Evolutionary conservation across 2,113 vertebrate species (phyloP).

Genomic region (Cairina moschata): DNA sequence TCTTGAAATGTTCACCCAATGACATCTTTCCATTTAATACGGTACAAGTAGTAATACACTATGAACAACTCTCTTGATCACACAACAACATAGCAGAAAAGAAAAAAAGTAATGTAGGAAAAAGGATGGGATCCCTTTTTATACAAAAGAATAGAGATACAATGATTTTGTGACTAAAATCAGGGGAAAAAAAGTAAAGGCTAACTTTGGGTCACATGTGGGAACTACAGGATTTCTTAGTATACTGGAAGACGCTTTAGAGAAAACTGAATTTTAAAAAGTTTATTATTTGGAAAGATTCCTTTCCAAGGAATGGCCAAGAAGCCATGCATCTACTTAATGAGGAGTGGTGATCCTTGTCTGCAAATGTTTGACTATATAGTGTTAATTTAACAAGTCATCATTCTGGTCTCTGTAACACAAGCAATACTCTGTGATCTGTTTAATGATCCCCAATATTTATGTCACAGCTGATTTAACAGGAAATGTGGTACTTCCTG

Average conservation of each 20-base stretch:
- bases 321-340: neutral
- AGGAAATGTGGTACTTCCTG: constrained; percentile 72
- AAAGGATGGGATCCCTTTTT: neutral
- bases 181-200: fast-evolving
- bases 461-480: constrained; percentile 72
- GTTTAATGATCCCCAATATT: constrained; percentile 75
- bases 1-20: neutral
- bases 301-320: neutral
- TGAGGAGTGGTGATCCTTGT: constrained; percentile 36
- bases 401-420: constrained; percentile 45
- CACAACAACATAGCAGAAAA: neutral
- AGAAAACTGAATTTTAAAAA: neutral
- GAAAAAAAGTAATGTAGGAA: neutral
- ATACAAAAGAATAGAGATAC: neutral
- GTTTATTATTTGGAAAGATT: constrained; percentile 7
- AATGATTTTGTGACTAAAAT: neutral
- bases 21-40: neutral
- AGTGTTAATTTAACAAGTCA: constrained; percentile 60
- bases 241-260: neutral
- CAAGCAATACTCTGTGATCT: constrained; percentile 60
- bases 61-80: neutral
- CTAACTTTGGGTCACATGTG: neutral
- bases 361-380: neutral
- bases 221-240: neutral
- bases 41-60: neutral